These are phyloP conservation scores for Python bivittatus DNA, from an alignment of 2,113 vertebrate species.

Conservation along the genomic window DNA sequence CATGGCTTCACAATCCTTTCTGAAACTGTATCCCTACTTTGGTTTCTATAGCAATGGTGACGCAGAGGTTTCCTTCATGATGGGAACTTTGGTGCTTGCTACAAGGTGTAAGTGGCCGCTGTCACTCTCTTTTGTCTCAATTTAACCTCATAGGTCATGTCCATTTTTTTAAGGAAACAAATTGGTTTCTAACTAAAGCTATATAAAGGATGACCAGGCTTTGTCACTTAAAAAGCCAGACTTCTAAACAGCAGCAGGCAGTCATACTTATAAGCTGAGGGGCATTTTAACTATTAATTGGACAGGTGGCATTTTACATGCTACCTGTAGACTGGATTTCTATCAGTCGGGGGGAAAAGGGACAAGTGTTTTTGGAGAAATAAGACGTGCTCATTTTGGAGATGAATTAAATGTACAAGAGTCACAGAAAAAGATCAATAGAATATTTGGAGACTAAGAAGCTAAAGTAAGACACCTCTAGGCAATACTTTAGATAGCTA, in stretches of 20 bases:
- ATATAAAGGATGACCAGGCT: not conserved
- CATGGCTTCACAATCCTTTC: slow-evolving; percentile 54
- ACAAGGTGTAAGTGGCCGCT: slow-evolving; percentile 14
- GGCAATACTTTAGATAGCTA: not conserved
- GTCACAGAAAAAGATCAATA: not conserved
- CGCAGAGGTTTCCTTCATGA: slow-evolving; percentile 21
- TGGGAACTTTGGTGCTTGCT: not conserved
- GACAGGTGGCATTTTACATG: not conserved
- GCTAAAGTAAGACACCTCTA: not conserved
- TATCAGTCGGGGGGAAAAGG: too few species aligned
- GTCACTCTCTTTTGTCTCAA: slow-evolving; percentile 3
- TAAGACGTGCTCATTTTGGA: not conserved
- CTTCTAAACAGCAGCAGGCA: not conserved
- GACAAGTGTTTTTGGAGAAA: not conserved
- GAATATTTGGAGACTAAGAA: not conserved
- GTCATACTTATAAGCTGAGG: not conserved
- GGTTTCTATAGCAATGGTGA: slow-evolving; percentile 74
- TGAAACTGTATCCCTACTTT: slow-evolving; percentile 65
- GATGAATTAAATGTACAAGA: not conserved
- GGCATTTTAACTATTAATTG: not conserved
- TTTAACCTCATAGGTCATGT: not conserved
- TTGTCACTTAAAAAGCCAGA: not conserved
- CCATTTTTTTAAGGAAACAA: slow-evolving; percentile 1
- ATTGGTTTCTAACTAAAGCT: not conserved
- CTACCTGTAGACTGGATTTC: not conserved